These are phyloP conservation scores for Bryconaethiops microstoma DNA, from an alignment of 2,797 vertebrate species.

Conservation along the genomic window DNA sequence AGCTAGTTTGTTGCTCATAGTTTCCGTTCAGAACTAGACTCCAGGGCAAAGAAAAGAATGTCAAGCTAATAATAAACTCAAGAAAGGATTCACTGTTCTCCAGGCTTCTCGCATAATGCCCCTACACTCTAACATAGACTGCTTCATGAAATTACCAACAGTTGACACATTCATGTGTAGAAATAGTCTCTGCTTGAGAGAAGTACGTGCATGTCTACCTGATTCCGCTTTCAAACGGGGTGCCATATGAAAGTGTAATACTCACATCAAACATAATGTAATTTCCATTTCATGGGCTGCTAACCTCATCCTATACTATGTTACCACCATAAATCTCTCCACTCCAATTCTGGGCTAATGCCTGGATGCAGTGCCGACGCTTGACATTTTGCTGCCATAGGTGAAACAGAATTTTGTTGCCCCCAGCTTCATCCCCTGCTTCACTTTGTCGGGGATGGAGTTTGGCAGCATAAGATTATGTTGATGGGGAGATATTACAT, in stretches of 20 bases:
- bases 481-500: too few relatives aligned
- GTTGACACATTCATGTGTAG: slow-evolving; percentile 40
- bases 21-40: slow-evolving; percentile 23
- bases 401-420: too few relatives aligned
- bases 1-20: slow-evolving; percentile 16
- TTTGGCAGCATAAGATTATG: too few relatives aligned
- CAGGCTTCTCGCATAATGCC: neutral
- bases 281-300: slow-evolving; percentile 50
- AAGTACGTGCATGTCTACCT: slow-evolving; percentile 21
- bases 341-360: slow-evolving; percentile 31
- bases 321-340: slow-evolving; percentile 8
- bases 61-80: slow-evolving; percentile 18
- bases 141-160: slow-evolving; percentile 58
- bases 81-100: slow-evolving; percentile 11
- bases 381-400: too few relatives aligned
- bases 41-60: slow-evolving; percentile 24
- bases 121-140: slow-evolving; percentile 13
- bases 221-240: slow-evolving; percentile 43
- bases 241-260: slow-evolving; percentile 64
- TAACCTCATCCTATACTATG: slow-evolving; percentile 38
- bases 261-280: slow-evolving; percentile 47
- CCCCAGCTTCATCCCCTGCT: too few relatives aligned
- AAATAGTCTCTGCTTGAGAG: slow-evolving; percentile 44
- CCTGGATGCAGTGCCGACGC: neutral
- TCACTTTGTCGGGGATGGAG: too few relatives aligned